These are phyloP conservation scores for Loxodonta africana DNA, from an alignment of 2,113 vertebrate species.

Conservation along the genomic window DNA sequence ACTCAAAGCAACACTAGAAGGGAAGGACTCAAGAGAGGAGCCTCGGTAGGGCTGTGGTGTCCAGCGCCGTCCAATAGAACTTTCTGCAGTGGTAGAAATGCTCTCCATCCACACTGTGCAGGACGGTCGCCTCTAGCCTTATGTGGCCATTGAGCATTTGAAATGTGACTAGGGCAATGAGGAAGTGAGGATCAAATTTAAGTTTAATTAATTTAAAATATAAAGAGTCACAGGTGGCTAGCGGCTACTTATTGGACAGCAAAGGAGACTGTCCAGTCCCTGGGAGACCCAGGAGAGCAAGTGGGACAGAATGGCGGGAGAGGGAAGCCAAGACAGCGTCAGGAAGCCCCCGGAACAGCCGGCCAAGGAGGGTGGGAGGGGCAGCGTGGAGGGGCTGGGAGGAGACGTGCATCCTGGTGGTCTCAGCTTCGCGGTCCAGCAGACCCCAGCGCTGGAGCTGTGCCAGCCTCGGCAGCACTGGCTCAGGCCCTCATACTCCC, in stretches of 20 bases:
- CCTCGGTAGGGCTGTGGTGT: not conserved
- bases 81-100: not conserved
- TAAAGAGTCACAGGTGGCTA: not conserved
- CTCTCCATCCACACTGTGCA: not conserved
- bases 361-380: not conserved
- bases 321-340: not conserved
- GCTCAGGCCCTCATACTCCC: not conserved
- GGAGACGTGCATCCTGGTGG: not conserved
- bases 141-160: not conserved
- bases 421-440: not conserved
- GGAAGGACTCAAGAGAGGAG: not conserved
- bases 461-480: not conserved
- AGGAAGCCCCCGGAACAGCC: not conserved
- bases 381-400: not conserved
- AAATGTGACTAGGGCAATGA: not conserved
- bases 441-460: not conserved
- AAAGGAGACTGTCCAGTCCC: not conserved
- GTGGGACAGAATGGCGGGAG: accelerated
- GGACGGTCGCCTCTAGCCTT: not conserved
- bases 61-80: not conserved
- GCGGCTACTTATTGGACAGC: not conserved
- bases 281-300: not conserved
- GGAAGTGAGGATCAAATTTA: not conserved
- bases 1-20: not conserved
- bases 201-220: not conserved